Evolutionary conservation across 2,888 invertebrate species (phyloP).

Genomic region (Drosophila robusta): DNA sequence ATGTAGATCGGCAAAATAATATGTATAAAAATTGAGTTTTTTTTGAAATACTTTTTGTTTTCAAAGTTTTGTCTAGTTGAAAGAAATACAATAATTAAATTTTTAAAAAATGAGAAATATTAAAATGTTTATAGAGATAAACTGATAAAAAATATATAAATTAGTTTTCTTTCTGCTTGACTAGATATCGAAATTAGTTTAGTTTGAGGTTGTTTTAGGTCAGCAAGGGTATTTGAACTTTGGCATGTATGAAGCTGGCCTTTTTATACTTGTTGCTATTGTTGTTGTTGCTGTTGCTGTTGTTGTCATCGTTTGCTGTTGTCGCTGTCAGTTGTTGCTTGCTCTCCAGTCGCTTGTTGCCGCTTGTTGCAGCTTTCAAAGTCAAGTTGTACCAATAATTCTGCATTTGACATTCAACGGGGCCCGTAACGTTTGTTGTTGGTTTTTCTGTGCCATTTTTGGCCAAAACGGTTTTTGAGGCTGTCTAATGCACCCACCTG

Average conservation of each 20-base stretch:
- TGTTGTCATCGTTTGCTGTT: constrained; percentile 47
- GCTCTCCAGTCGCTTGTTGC: constrained; percentile 41
- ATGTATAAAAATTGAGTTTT: too few species aligned
- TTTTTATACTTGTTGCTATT: constrained; percentile 15
- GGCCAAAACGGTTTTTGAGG: constrained; percentile 68
- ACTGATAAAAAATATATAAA: too few species aligned
- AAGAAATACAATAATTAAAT: too few species aligned
- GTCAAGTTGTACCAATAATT: constrained; percentile 77
- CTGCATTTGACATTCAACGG: constrained; percentile 77
- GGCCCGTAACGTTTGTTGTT: constrained; percentile 36
- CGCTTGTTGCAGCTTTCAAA: constrained; percentile 61
- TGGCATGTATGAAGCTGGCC: constrained; percentile 5
- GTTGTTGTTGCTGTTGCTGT: constrained; percentile 51
- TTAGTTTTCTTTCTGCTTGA: too few species aligned
- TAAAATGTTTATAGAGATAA: too few species aligned
- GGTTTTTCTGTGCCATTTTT: constrained; percentile 42
- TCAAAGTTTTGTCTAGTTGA: too few species aligned
- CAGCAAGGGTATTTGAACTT: constrained; percentile 28
- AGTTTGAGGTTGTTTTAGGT: background rate
- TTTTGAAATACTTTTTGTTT: too few species aligned
- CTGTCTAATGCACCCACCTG: background rate
- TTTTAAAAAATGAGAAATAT: too few species aligned
- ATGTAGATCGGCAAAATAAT: too few species aligned
- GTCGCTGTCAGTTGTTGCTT: constrained; percentile 48
- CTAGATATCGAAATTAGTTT: too few species aligned